Evolutionary conservation across 2,888 invertebrate species (phyloP).

Genomic region (Ypsolopha sequella): DNA sequence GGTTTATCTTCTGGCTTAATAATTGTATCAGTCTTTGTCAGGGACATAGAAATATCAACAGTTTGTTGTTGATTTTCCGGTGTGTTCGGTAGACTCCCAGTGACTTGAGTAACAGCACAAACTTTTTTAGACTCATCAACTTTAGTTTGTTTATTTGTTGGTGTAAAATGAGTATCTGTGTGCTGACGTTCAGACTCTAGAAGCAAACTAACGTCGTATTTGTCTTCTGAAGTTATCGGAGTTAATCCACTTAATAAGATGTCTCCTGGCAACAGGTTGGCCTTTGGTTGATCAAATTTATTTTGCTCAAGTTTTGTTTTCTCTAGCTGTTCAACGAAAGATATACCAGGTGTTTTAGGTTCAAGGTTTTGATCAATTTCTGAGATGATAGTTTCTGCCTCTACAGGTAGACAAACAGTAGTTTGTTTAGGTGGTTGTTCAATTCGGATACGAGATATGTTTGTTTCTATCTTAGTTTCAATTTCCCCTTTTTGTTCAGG

Average conservation of each 20-base stretch:
- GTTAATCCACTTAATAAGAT: no score
- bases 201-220: conserved; percentile 24
- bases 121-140: background rate
- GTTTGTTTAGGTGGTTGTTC: conserved; percentile 36
- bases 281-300: no score
- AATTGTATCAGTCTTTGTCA: conserved; percentile 30
- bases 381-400: conserved; percentile 6
- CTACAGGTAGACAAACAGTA: conserved; percentile 19
- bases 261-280: no score
- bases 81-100: background rate
- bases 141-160: background rate
- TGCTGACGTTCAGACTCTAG: conserved; percentile 40
- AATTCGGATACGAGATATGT: background rate
- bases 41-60: conserved; percentile 45
- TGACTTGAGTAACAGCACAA: background rate
- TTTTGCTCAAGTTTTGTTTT: no score
- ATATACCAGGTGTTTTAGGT: no score
- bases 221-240: conserved; percentile 6
- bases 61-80: conserved; percentile 25
- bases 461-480: background rate
- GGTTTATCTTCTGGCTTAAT: conserved; percentile 27
- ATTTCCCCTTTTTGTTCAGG: background rate
- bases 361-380: conserved; percentile 12
- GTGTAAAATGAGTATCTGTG: conserved; percentile 23
- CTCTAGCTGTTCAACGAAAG: no score